Evolutionary conservation across 2,797 vertebrate species (phyloP).

Genomic region (Falco peregrinus): DNA sequence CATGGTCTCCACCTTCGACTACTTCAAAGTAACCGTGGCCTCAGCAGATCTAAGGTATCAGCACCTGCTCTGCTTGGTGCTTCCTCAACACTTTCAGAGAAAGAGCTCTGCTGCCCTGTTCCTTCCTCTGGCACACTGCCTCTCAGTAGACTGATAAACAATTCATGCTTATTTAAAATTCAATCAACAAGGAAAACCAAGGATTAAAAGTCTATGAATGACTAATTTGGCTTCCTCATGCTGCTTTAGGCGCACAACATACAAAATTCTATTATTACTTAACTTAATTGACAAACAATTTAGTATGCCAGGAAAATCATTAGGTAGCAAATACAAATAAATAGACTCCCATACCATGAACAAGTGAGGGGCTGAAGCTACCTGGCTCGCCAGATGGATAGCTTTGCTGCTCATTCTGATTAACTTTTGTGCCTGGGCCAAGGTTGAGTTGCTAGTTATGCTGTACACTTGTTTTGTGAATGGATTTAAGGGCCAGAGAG

Average conservation of each 20-base stretch:
- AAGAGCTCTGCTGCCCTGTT: not conserved
- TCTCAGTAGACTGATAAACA: not conserved
- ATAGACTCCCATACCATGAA: not conserved
- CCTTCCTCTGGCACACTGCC: not conserved
- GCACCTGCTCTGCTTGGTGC: not conserved
- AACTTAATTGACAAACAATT: not conserved
- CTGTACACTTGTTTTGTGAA: not conserved
- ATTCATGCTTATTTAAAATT: not conserved
- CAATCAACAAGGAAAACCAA: not conserved
- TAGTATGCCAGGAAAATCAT: not conserved
- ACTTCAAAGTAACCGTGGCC: not conserved
- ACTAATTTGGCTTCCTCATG: not conserved
- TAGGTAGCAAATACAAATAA: not conserved
- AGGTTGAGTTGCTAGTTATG: not conserved
- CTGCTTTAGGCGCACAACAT: rapidly evolving
- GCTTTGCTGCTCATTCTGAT: not conserved
- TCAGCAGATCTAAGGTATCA: not conserved
- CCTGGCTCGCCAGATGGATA: not conserved
- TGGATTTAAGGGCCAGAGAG: not conserved
- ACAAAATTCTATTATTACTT: not conserved
- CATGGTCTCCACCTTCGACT: rapidly evolving
- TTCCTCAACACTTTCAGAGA: not conserved
- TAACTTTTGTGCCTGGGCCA: not conserved
- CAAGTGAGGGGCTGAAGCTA: not conserved
- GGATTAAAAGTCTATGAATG: not conserved